Percentiles rank a stretch among this genome's conserved stretches.
Evolutionary conservation across 1,140 invertebrate species (phyloP).

Genomic region (Tribolium madens): DNA sequence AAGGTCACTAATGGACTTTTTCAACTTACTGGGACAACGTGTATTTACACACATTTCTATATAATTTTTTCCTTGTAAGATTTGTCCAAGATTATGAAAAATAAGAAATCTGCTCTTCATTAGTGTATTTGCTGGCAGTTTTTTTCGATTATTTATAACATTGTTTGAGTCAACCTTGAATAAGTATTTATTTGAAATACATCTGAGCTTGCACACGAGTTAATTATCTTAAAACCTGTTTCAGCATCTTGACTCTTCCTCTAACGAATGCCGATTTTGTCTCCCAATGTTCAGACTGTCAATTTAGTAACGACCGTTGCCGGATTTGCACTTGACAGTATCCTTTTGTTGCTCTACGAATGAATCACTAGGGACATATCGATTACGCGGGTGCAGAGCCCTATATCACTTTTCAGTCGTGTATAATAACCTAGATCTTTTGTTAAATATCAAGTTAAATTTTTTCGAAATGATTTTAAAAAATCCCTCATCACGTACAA

Average conservation of each 20-base stretch:
- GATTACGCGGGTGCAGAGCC: constrained; percentile 10
- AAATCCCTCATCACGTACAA: not conserved
- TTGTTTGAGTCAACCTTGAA: too few species aligned
- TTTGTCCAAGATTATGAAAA: too few species aligned
- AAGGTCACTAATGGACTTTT: too few species aligned
- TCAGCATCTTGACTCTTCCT: not conserved
- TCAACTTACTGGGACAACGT: too few species aligned
- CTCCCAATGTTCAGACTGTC: not conserved
- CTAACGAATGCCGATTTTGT: not conserved
- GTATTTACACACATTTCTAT: too few species aligned
- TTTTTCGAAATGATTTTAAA: not conserved
- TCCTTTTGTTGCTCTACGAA: constrained; percentile 25
- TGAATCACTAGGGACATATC: constrained; percentile 18
- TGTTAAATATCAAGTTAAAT: not conserved
- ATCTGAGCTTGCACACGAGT: too few species aligned
- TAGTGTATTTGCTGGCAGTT: too few species aligned
- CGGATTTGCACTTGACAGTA: constrained; percentile 29
- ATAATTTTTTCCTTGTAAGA: too few species aligned
- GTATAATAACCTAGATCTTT: not conserved
- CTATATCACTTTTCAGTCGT: constrained; percentile 7
- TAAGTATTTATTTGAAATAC: too few species aligned
- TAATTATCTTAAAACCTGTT: too few species aligned
- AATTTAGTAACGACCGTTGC: not conserved
- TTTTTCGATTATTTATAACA: too few species aligned
- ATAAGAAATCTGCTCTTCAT: too few species aligned